A percentile compares a stretch with the other conserved stretches of the same genome.
phyloP scores from a whole-genome alignment of 2,797 vertebrate genomes.

The Euphonia xanthogaster region DNA sequence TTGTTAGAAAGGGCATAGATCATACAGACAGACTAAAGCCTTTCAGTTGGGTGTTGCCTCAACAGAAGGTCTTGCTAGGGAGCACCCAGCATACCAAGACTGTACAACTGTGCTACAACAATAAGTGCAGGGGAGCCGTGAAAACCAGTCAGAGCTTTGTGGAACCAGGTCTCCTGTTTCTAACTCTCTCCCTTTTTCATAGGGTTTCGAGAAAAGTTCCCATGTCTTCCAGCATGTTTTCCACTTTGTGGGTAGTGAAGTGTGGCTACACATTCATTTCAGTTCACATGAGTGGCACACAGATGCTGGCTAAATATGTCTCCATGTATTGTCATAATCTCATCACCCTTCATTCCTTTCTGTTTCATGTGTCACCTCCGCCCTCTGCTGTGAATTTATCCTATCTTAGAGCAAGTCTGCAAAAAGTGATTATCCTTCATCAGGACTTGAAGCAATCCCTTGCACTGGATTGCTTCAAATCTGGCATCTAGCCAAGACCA shows the following conservation, averaged over 20 bases:
- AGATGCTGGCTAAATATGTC: neutral
- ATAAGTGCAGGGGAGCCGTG: neutral
- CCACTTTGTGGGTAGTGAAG: fast-evolving
- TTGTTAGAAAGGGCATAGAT: neutral
- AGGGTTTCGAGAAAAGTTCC: neutral
- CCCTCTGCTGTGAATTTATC: neutral
- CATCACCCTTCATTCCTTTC: neutral
- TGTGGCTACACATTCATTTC: neutral
- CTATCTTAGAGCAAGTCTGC: neutral
- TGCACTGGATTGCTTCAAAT: neutral
- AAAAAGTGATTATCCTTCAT: neutral
- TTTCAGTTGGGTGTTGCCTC: neutral
- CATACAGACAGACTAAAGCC: neutral
- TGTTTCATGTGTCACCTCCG: neutral
- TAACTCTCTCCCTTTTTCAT: neutral
- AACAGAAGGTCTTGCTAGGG: neutral
- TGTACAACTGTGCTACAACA: fast-evolving
- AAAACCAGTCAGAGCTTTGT: neutral
- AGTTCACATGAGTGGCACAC: neutral
- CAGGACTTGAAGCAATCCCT: too few species aligned
- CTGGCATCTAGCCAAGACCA: neutral
- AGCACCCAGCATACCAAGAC: neutral
- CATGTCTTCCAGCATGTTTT: neutral
- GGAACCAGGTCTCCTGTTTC: neutral
- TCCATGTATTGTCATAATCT: neutral